phyloP scores from a whole-genome alignment of 2,113 vertebrate species.

The Zeus faber region DNA sequence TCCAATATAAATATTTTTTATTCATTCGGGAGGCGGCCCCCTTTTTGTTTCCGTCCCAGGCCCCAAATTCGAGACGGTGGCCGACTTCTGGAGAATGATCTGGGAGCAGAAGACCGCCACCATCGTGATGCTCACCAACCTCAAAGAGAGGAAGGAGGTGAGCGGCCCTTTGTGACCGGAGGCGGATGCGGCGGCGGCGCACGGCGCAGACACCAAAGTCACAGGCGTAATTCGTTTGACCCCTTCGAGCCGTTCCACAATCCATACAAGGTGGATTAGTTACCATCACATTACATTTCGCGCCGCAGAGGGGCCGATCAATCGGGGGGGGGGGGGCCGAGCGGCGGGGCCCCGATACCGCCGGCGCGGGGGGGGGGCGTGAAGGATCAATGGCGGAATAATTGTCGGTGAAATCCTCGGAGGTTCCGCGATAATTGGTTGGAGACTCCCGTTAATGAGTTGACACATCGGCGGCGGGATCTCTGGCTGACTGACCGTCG shows the following conservation, averaged over 20 bases:
- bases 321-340: slow-evolving; percentile 58
- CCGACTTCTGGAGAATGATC: slow-evolving; percentile 96
- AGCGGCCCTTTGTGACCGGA: slow-evolving; percentile 1
- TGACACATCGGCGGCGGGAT: slow-evolving; percentile 53
- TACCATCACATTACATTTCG: slow-evolving; percentile 53
- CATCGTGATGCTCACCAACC: slow-evolving; percentile 95
- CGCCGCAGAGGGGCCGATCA: slow-evolving; percentile 68
- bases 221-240: slow-evolving; percentile 59
- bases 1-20: not conserved
- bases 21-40: not conserved
- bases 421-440: slow-evolving; percentile 74
- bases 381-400: slow-evolving; percentile 73
- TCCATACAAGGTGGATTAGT: slow-evolving; percentile 61
- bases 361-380: slow-evolving; percentile 55
- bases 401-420: slow-evolving; percentile 71
- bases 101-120: slow-evolving; percentile 94
- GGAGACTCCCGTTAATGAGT: slow-evolving; percentile 69
- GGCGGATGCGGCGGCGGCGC: not conserved
- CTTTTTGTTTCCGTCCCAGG: slow-evolving; percentile 66
- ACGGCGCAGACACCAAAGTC: not conserved
- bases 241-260: slow-evolving; percentile 41
- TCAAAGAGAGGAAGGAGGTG: slow-evolving; percentile 96
- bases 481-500: slow-evolving; percentile 66
- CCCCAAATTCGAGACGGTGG: slow-evolving; percentile 88
- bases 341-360: slow-evolving; percentile 73